These are phyloP conservation scores for Eugnorisma glareosa DNA, from an alignment of 2,888 invertebrate genomes.

Conservation along the genomic window DNA sequence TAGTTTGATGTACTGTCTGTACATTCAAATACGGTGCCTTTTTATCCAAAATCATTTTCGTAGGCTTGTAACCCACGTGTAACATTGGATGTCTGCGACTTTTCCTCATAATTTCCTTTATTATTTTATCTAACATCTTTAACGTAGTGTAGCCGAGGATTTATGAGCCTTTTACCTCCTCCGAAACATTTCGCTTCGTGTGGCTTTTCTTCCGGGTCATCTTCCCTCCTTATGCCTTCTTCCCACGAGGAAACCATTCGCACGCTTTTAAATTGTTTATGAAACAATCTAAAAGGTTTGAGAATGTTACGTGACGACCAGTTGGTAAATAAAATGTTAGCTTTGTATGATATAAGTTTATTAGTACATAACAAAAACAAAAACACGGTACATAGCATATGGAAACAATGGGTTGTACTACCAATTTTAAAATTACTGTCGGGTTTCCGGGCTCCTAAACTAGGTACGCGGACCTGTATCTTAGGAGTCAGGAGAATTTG, in stretches of 20 bases:
- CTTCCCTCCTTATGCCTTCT: constrained; percentile 42
- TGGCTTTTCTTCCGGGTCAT: constrained; percentile 61
- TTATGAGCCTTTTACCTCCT: constrained; percentile 54
- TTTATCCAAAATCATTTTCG: neutral
- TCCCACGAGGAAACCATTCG: constrained; percentile 61
- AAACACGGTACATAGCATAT: too few relatives aligned
- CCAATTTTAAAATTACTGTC: too few relatives aligned
- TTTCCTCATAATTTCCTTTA: constrained; percentile 58
- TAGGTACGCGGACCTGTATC: too few relatives aligned
- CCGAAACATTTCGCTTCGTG: constrained; percentile 55
- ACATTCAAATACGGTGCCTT: constrained; percentile 7
- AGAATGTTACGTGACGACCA: constrained; percentile 48
- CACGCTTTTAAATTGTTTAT: constrained; percentile 68
- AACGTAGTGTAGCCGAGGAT: constrained; percentile 45
- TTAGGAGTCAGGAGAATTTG: too few relatives aligned
- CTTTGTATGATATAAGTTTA: neutral
- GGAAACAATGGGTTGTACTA: too few relatives aligned
- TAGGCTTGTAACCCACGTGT: constrained; percentile 12
- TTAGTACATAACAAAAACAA: too few relatives aligned
- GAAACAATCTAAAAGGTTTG: constrained; percentile 66
- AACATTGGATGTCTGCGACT: constrained; percentile 19
- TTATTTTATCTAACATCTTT: constrained; percentile 59
- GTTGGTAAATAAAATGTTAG: constrained; percentile 27
- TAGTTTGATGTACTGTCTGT: too few relatives aligned
- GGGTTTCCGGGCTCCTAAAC: too few relatives aligned